Conservation (phyloP, 2,113 vertebrate genomes). For the Corynorhinus townsendii region DNA sequence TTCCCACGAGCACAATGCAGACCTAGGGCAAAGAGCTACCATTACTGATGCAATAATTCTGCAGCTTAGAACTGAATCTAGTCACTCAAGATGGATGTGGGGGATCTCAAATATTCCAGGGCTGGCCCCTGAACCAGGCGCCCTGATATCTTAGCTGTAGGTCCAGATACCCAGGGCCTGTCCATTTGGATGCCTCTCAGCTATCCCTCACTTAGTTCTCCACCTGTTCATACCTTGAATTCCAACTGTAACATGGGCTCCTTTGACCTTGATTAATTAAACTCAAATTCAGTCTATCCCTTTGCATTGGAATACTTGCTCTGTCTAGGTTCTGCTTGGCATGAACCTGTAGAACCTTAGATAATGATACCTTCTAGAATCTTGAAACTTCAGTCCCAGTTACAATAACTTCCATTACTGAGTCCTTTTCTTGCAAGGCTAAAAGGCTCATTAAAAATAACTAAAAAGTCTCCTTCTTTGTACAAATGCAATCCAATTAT, state of each 20-base stretch:
- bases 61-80: not conserved
- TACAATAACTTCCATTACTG: not conserved
- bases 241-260: not conserved
- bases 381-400: not conserved
- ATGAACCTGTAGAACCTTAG: not conserved
- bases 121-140: not conserved
- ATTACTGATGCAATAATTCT: not conserved
- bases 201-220: not conserved
- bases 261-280: not conserved
- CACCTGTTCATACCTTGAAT: not conserved
- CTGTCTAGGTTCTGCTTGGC: not conserved
- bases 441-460: constrained; percentile 4
- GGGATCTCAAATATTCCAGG: not conserved
- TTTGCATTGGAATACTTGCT: not conserved
- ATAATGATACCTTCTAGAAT: not conserved
- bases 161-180: not conserved
- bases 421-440: not conserved
- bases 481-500: not conserved
- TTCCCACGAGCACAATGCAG: not conserved
- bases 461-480: not conserved
- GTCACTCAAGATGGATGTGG: not conserved
- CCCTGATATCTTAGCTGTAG: not conserved
- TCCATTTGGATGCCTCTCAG: not conserved
- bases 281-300: not conserved
- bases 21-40: not conserved